These are phyloP conservation scores for Mythimna ferrago DNA, from an alignment of 2,888 invertebrate species.

Conservation along the genomic window DNA sequence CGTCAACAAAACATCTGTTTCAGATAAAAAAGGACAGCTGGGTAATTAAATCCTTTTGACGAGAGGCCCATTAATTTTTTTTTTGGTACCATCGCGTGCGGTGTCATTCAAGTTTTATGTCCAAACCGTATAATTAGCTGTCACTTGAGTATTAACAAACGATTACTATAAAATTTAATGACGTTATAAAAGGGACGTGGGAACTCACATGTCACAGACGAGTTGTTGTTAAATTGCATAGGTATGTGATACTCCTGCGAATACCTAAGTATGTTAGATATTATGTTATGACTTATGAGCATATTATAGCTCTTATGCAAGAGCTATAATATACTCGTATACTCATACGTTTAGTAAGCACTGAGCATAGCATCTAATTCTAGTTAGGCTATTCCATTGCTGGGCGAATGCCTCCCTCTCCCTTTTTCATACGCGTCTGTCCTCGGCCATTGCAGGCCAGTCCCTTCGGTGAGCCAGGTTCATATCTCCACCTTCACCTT, in stretches of 20 bases:
- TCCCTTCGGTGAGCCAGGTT: too few species aligned
- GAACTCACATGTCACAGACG: slow-evolving; percentile 61
- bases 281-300: slow-evolving; percentile 2
- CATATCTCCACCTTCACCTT: too few species aligned
- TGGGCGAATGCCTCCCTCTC: too few species aligned
- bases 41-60: slow-evolving; percentile 13
- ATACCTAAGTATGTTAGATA: slow-evolving; percentile 6
- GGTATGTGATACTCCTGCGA: slow-evolving; percentile 23
- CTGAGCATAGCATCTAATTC: neutral
- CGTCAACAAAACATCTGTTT: slow-evolving; percentile 28
- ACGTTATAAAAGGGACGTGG: slow-evolving; percentile 68
- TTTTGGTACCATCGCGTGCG: slow-evolving; percentile 30
- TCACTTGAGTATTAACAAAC: slow-evolving; percentile 35
- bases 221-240: slow-evolving; percentile 26
- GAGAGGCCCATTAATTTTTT: neutral
- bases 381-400: too few species aligned
- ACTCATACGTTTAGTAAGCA: too few species aligned
- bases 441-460: too few species aligned
- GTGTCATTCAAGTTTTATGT: slow-evolving; percentile 17
- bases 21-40: neutral
- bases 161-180: slow-evolving; percentile 54
- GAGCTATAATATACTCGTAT: too few species aligned
- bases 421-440: too few species aligned
- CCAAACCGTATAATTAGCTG: slow-evolving; percentile 20
- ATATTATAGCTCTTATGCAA: neutral